phyloP scores from a whole-genome alignment of 2,888 invertebrate species.

The Ferrisia virgata region DNA sequence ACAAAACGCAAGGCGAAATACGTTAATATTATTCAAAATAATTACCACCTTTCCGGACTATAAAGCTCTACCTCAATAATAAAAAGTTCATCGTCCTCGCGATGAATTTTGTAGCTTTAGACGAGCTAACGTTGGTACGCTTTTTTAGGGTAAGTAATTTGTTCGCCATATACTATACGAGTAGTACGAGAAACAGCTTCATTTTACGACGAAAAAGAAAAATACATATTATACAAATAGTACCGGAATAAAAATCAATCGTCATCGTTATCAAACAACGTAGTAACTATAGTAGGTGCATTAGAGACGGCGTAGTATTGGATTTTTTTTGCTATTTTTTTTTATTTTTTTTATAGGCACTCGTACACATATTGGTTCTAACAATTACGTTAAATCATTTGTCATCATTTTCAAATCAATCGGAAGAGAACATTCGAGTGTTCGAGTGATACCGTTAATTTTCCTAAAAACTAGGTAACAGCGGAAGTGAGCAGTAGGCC shows the following conservation, averaged over 20 bases:
- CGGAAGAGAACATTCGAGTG: not conserved
- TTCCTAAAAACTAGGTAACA: no score
- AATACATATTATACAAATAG: not conserved
- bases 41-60: not conserved
- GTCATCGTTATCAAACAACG: not conserved
- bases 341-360: no score
- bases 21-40: not conserved
- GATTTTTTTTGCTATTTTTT: not conserved
- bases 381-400: not conserved
- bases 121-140: not conserved
- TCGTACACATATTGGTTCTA: no score
- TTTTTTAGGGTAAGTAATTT: not conserved
- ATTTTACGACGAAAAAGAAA: not conserved
- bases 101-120: not conserved
- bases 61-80: not conserved
- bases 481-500: no score
- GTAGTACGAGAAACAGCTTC: no score
- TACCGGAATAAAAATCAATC: not conserved
- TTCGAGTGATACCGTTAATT: not conserved
- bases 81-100: conserved; percentile 5
- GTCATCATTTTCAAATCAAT: not conserved
- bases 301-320: not conserved
- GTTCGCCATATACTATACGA: not conserved
- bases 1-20: not conserved
- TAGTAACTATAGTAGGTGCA: not conserved